These are phyloP conservation scores for Mus pahari DNA, from an alignment of 2,113 vertebrate genomes.

Conservation along the genomic window DNA sequence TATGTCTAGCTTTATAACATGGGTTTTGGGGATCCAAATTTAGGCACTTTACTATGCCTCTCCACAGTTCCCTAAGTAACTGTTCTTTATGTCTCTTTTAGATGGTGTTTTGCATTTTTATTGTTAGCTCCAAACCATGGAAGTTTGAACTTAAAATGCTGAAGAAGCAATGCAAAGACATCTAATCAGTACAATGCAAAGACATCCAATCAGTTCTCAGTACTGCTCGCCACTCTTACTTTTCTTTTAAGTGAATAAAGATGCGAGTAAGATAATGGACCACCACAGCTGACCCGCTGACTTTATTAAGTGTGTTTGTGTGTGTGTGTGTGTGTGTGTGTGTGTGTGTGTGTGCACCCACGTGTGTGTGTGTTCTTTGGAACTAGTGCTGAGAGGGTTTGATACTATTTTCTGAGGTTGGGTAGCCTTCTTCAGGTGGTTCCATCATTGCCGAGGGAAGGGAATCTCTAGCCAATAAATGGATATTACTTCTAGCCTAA, in stretches of 20 bases:
- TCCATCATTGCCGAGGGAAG: not conserved
- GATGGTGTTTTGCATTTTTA: slow-evolving; percentile 69
- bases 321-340: not conserved
- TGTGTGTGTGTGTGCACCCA: not conserved
- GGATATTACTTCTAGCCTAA: not conserved
- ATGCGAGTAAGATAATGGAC: not conserved
- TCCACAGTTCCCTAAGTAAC: not conserved
- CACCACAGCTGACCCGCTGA: not conserved
- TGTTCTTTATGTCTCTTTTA: slow-evolving; percentile 61
- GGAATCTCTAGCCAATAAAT: not conserved
- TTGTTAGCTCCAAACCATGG: slow-evolving; percentile 77
- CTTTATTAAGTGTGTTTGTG: not conserved
- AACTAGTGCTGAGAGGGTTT: not conserved
- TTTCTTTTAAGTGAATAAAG: slow-evolving; percentile 38
- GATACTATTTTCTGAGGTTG: not conserved
- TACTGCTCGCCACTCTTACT: not conserved
- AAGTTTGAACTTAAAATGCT: slow-evolving; percentile 70
- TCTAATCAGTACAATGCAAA: slow-evolving; percentile 49
- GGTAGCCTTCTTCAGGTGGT: not conserved
- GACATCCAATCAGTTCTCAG: slow-evolving; percentile 4
- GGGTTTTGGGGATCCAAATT: not conserved
- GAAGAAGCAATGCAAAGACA: slow-evolving; percentile 62
- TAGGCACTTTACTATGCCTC: not conserved
- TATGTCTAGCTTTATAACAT: not conserved
- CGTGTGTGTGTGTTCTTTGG: not conserved